Evolutionary conservation across 2,113 vertebrate species (phyloP), one percentile per base, ranked within the genome.

Genomic region (Tupaia chinensis): DNA sequence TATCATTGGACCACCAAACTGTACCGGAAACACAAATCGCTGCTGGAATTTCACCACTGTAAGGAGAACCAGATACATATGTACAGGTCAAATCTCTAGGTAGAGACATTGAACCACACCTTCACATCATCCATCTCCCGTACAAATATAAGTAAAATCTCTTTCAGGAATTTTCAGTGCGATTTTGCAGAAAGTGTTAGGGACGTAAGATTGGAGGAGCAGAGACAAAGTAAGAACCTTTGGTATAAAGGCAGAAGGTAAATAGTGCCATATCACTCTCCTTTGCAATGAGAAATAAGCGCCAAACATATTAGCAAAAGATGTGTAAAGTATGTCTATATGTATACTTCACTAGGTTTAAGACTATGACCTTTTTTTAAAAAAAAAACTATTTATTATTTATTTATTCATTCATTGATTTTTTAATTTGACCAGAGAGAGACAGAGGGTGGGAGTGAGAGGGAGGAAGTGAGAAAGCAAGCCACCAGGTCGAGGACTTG

Each of bases 31-130:
- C 92, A 99, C 98, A 91, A 97, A 99, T 1, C 95, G 98, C 76
- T 99, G 99, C 12, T 99, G 98, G 97, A 99, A 99, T 88, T 97
- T 99, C 95, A 99, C 99, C 93, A 78, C 99, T 99, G 98, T 22
- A 98, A 98, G 82, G 92, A 97, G 96, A 97, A 93, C 88, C 34
- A 97, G 78, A 93, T 4, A 93, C 13, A 97, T 78, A 58, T 88
- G 25, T 7, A 95, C 29, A 89, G 32, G 69, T 83, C 29, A 95
- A 1, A 56, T 14, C 66, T 19, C n/a, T 53, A 86, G 85, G 8
- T 32, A 61, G 7, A 88, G 65, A 3, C 34, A 82, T 80, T 68
- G 88, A 93, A 72, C 10, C 25, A 56, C 68, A 23, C 25, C 61
- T 81, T 63, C 29, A 78, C 3, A 87, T 19, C 54, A 93, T 27